A percentile compares a stretch with the other conserved stretches of the same genome.
These are phyloP conservation scores for Marmota flaviventris DNA, from an alignment of 2,113 vertebrate genomes.

Conservation along the genomic window DNA sequence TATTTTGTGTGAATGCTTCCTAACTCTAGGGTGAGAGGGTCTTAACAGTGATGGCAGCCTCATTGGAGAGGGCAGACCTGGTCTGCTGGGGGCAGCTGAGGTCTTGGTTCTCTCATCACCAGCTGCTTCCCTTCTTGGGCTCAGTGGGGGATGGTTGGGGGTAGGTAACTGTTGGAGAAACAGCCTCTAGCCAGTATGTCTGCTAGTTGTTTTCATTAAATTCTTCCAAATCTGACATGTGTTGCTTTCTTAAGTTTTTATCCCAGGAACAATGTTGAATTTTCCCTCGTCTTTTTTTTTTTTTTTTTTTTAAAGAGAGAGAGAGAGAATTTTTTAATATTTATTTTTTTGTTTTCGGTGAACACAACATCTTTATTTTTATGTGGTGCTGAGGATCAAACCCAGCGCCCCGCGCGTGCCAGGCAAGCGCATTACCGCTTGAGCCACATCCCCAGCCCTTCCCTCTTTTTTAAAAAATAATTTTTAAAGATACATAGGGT, in stretches of 20 bases:
- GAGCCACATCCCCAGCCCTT: too few relatives aligned
- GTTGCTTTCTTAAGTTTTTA: background rate
- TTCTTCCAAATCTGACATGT: background rate
- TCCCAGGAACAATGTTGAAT: background rate
- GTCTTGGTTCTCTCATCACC: background rate
- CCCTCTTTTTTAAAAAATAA: background rate
- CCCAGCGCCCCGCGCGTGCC: too few relatives aligned
- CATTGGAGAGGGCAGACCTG: fast-evolving
- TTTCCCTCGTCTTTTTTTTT: background rate
- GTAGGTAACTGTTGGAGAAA: background rate
- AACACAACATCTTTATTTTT: too few relatives aligned
- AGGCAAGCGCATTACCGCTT: too few relatives aligned
- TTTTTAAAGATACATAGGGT: background rate
- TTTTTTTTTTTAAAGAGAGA: too few relatives aligned
- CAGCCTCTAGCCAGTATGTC: background rate
- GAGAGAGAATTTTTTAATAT: too few relatives aligned
- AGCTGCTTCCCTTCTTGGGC: background rate
- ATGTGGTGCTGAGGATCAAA: too few relatives aligned
- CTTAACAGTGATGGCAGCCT: background rate
- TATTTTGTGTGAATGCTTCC: background rate
- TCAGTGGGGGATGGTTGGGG: background rate
- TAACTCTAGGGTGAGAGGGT: background rate
- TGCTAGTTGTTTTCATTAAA: background rate
- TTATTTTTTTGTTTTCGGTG: too few relatives aligned
- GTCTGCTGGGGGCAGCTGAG: fast-evolving